phyloP scores from a whole-genome alignment of 2,797 vertebrate genomes.

The Choloepus didactylus region DNA sequence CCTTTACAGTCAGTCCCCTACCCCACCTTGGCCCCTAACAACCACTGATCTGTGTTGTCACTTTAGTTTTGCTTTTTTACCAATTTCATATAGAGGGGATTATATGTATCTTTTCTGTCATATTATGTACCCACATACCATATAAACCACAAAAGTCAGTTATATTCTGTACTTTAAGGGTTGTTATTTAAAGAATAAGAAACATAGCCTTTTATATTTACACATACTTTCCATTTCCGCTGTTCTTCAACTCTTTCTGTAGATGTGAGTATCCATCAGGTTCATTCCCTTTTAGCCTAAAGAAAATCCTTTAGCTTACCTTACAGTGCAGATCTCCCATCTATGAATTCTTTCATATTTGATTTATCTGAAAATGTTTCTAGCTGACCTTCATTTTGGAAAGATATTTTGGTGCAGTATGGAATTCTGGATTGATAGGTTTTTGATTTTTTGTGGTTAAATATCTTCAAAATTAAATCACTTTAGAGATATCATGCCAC shows the following conservation, averaged over 20 bases:
- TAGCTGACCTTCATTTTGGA: background rate
- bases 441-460: background rate
- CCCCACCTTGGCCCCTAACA: background rate
- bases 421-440: background rate
- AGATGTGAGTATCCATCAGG: background rate
- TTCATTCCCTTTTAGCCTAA: background rate
- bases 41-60: background rate
- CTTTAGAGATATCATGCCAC: background rate
- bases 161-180: slow-evolving; percentile 18
- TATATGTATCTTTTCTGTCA: background rate
- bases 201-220: background rate
- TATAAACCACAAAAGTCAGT: slow-evolving; percentile 18
- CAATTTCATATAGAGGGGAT: background rate
- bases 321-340: background rate
- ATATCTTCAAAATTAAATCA: slow-evolving; percentile 30
- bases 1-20: background rate
- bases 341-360: background rate
- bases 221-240: background rate
- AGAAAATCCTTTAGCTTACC: background rate
- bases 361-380: background rate
- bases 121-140: background rate
- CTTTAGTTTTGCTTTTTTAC: background rate
- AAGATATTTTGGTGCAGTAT: background rate
- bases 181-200: background rate
- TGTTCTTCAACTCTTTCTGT: background rate